These are phyloP conservation scores for Teleogryllus occipitalis DNA, from an alignment of 1,140 invertebrate genomes.

Conservation along the genomic window DNA sequence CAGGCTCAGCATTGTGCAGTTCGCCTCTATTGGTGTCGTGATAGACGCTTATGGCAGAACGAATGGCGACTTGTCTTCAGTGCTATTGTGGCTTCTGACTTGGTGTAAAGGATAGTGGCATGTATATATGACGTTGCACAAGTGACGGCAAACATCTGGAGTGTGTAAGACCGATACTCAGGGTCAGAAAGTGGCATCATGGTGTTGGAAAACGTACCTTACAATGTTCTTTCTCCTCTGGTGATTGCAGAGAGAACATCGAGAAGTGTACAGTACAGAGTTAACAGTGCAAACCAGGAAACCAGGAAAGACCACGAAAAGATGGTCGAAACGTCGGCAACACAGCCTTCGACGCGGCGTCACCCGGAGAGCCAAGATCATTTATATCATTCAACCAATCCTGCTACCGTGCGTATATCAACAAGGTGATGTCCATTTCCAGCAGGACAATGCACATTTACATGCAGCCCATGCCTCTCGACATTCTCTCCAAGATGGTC, in stretches of 20 bases:
- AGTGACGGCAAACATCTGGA: not conserved
- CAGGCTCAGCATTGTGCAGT: not conserved
- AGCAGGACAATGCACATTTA: conserved; percentile 11
- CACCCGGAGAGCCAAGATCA: no score
- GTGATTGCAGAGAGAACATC: conserved; percentile 8
- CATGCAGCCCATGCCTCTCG: conserved; percentile 4
- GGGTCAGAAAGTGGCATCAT: not conserved
- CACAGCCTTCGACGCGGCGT: no score
- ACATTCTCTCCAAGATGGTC: conserved; percentile 6
- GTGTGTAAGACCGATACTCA: not conserved
- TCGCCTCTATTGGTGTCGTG: not conserved
- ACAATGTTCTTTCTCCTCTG: conserved; percentile 10
- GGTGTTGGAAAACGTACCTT: not conserved
- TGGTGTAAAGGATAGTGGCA: not conserved
- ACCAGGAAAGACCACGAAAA: no score
- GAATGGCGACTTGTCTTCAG: conserved; percentile 6
- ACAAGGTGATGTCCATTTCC: conserved; percentile 10
- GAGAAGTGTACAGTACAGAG: conserved; percentile 8
- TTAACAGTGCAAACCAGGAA: no score
- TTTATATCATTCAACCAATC: not conserved
- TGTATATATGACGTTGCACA: not conserved
- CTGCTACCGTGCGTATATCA: not conserved
- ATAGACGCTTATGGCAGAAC: not conserved
- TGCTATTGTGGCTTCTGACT: not conserved
- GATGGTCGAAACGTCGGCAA: no score